Evolutionary conservation across 1,140 invertebrate genomes (phyloP), one percentile per base, ranked within the genome.

Genomic region (Phocides pigmalion): DNA sequence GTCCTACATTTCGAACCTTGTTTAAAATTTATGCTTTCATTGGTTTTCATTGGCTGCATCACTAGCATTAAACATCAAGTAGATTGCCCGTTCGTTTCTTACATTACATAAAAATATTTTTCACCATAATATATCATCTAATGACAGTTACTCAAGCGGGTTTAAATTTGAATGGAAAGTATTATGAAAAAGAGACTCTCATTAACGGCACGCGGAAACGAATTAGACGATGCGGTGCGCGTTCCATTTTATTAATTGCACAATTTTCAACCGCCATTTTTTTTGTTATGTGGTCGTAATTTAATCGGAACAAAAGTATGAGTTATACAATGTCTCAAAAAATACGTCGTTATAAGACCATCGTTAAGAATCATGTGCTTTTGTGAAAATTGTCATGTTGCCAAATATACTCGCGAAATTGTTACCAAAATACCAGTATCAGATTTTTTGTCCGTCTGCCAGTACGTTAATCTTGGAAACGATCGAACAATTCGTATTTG

Each of bases 191-290:
- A 41, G 19, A 59, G 42, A 35, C 25, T 11, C 25, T 61, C 56
- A 61, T 61, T 61, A 47, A 49, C 25, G 25, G 11, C 28, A 47
- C 25, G 44, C 56, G 56, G 56, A 59, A 59, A 28, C 42, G n/a
- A 59, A 59, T 59, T 59, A 59, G 41, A 59, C 56, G 22, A 28
- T 42, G 41, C 56, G 22, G 41, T 47, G 22, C 39, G 53, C 16
- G 37, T 44, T 58, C 39, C 41, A 44, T 58, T 58, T 58, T 58
- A 58, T 58, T 58, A 58, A 58, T 58, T 58, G 54, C 54, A 58
- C 41, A 58, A 58, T 58, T 58, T 58, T 46, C 39, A 59, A 64
- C 51, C 28, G 41, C 32, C 25, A 44, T 54, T 64, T 46, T 59
- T 46, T 49, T 15, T 4, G 22, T 46, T 46, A 22, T 54, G 54